These are phyloP conservation scores for Troides oblongomaculatus DNA, from an alignment of 2,888 invertebrate species.

Conservation along the genomic window DNA sequence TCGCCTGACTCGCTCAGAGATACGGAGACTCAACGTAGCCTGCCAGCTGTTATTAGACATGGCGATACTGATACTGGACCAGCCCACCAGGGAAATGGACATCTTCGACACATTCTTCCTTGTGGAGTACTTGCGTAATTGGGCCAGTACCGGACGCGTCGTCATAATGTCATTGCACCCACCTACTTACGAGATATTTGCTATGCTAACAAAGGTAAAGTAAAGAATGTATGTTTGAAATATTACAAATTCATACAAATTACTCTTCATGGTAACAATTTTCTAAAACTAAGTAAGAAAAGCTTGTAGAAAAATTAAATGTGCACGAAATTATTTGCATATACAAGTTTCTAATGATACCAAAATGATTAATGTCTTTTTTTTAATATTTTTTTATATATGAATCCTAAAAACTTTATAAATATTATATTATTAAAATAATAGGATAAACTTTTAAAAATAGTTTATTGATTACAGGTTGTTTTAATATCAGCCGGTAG, in stretches of 20 bases:
- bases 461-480: conserved; percentile 64
- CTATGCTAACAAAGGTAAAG: conserved; percentile 89
- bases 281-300: no score
- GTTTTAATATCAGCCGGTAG: conserved; percentile 93
- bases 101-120: conserved; percentile 98
- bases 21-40: conserved; percentile 91
- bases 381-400: no score
- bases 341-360: no score
- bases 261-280: no score
- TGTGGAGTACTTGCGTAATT: conserved; percentile 95
- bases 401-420: no score
- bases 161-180: conserved; percentile 95
- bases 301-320: no score
- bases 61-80: conserved; percentile 92
- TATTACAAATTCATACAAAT: no score
- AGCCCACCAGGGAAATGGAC: conserved; percentile 93
- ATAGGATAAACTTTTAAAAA: no score
- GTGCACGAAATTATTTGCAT: no score
- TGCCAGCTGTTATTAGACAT: conserved; percentile 92
- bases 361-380: no score
- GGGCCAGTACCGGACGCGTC: conserved; percentile 90
- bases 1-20: conserved; percentile 92
- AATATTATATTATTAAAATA: no score
- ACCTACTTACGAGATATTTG: conserved; percentile 96
- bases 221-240: conserved; percentile 31